Evolutionary conservation across 64 coral and sea anemone species (phyloP), one percentile per base, ranked within the genome.

Genomic region (Montipora sp.): DNA sequence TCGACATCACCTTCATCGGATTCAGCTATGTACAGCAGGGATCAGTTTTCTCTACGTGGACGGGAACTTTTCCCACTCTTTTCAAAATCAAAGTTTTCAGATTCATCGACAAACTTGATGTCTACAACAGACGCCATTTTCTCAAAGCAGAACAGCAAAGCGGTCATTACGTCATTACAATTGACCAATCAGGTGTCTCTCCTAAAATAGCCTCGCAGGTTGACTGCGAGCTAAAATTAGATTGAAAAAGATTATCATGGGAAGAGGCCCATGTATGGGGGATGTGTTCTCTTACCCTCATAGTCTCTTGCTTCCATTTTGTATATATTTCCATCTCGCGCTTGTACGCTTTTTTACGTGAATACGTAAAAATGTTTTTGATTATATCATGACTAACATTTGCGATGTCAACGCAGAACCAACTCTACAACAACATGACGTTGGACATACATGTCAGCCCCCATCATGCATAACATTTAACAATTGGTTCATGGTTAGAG

Each of bases 181-280:
- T 47, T 77, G 72, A 23, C 72, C 72, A 75, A 75, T 75, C 20
- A 75, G 72, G 72, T 75, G 72, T 75, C 72, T 75, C 0, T 75
- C 72, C 72, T 75, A 75, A 75, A 45, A 75, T 75, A 20, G 72
- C 72, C 72, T 22, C 72, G 72, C 72, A 75, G 72, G 3, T 75
- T 75, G 19, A 75, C 72, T 23, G 0, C 72, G 72, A 20, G 72
- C 72, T 75, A 75, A 75, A 75, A 75, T 22, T 75, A 75, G 72
- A 44, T 75, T 75, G 72, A 75, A 75, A 75, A 75, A 75, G 72
- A 75, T 75, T 75, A 75, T 75, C 72, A 75, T 75, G 16, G 72
- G 72, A 23, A 75, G 72, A 75, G 72, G 24, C 72, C 72, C 72
- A 75, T 75, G n/a, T 75, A 75, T 75, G 72, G 72, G 27, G 72